Percentiles rank a stretch among this genome's conserved stretches.
These are phyloP conservation scores for Lepidocolaptes lacrymiger DNA, from an alignment of 2,797 vertebrate species.

Conservation along the genomic window DNA sequence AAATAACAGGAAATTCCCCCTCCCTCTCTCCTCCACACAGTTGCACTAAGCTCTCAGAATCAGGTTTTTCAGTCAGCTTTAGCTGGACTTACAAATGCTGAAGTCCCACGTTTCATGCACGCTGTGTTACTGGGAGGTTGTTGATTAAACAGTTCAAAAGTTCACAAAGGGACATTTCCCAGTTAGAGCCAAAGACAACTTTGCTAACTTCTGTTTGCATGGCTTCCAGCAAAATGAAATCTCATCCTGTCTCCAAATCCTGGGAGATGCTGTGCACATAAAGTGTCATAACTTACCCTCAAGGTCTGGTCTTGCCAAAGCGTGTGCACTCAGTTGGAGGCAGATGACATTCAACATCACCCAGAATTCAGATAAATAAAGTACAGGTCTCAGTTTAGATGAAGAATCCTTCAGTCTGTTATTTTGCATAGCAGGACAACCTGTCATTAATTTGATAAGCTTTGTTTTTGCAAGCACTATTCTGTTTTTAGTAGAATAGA, in stretches of 20 bases:
- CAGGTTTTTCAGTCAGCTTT: slow-evolving; percentile 11
- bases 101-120: background rate
- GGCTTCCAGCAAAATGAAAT: slow-evolving; percentile 29
- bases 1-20: slow-evolving; percentile 4
- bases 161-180: slow-evolving; percentile 28
- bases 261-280: slow-evolving; percentile 6
- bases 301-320: background rate
- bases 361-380: slow-evolving; percentile 47
- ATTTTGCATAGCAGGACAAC: slow-evolving; percentile 25
- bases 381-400: background rate
- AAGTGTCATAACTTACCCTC: background rate
- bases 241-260: slow-evolving; percentile 3
- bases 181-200: slow-evolving; percentile 33
- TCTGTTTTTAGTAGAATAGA: slow-evolving; percentile 32
- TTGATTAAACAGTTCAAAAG: slow-evolving; percentile 47
- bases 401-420: slow-evolving; percentile 27
- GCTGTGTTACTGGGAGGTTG: background rate
- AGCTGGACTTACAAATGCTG: background rate
- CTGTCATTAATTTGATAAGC: slow-evolving; percentile 8
- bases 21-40: background rate
- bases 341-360: background rate
- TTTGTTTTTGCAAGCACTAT: slow-evolving; percentile 23
- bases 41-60: background rate
- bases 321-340: slow-evolving; percentile 3
- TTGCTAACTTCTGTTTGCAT: slow-evolving; percentile 37